Evolutionary conservation across 2,888 invertebrate genomes (phyloP).

Genomic region (Tetragonula carbonaria): DNA sequence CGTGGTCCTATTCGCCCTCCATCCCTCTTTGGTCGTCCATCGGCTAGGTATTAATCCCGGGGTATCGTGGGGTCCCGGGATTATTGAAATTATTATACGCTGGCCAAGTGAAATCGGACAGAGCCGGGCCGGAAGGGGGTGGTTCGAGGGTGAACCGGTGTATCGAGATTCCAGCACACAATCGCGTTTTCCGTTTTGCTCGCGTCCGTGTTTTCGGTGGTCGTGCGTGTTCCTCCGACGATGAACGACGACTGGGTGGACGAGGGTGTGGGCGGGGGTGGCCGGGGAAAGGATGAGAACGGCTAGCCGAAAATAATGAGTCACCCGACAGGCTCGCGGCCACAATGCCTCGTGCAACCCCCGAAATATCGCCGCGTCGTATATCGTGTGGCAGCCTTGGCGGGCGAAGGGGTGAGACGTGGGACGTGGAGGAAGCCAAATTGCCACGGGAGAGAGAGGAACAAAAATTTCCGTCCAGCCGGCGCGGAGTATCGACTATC

Average conservation of each 20-base stretch:
- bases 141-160: slow-evolving; percentile 40
- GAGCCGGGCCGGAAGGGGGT: background rate
- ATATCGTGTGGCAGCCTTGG: slow-evolving; percentile 51
- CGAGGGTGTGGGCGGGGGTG: background rate
- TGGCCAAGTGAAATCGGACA: slow-evolving; percentile 75
- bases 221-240: slow-evolving; percentile 46
- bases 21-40: slow-evolving; percentile 19
- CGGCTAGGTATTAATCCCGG: slow-evolving; percentile 75
- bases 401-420: slow-evolving; percentile 1
- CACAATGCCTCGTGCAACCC: slow-evolving; percentile 62
- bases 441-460: slow-evolving; percentile 33
- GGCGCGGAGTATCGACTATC: slow-evolving; percentile 17
- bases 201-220: slow-evolving; percentile 36
- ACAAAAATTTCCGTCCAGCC: slow-evolving; percentile 24
- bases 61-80: slow-evolving; percentile 73
- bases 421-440: slow-evolving; percentile 22
- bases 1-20: slow-evolving; percentile 18
- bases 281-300: slow-evolving; percentile 65
- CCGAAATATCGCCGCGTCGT: slow-evolving; percentile 71
- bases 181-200: slow-evolving; percentile 50
- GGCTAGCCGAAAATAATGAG: slow-evolving; percentile 80
- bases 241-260: background rate
- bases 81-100: slow-evolving; percentile 80
- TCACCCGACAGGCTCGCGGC: slow-evolving; percentile 73
- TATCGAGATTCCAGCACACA: slow-evolving; percentile 66